Evolutionary conservation across 2,888 invertebrate species (phyloP).

Genomic region (Drosophila meridionalis): DNA sequence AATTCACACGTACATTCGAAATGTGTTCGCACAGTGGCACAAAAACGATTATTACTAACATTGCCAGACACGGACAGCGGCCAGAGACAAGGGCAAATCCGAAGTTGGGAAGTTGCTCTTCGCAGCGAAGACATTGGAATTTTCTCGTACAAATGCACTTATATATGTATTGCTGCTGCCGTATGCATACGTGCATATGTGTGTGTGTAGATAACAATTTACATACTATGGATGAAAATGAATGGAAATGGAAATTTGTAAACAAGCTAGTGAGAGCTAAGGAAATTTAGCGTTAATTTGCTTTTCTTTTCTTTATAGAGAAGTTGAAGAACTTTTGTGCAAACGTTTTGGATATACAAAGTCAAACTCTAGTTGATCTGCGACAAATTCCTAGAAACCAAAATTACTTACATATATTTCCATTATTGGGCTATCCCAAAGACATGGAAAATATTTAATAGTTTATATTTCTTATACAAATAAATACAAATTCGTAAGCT

Average conservation of each 20-base stretch:
- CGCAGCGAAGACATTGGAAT: conserved; percentile 42
- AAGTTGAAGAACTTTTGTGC: conserved; percentile 10
- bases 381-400: background rate
- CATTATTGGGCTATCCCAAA: too few species aligned
- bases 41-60: conserved; percentile 35
- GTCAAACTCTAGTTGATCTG: background rate
- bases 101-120: conserved; percentile 30
- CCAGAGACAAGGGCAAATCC: conserved; percentile 34
- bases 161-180: conserved; percentile 5
- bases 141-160: conserved; percentile 34
- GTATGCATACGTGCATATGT: background rate
- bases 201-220: conserved; percentile 19
- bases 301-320: conserved; percentile 1
- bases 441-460: too few species aligned
- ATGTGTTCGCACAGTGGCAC: conserved; percentile 72
- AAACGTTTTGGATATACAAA: background rate
- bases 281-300: conserved; percentile 12
- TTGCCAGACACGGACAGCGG: conserved; percentile 27
- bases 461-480: too few species aligned
- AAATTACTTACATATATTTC: background rate
- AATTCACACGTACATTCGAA: conserved; percentile 80
- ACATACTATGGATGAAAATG: conserved; percentile 43
- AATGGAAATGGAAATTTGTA: conserved; percentile 45
- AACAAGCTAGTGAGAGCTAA: conserved; percentile 39
- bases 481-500: background rate